Percentiles rank a stretch among this genome's conserved stretches.
phyloP scores from a whole-genome alignment of 2,888 invertebrate species.

The Caenorhabditis drosophilae region DNA sequence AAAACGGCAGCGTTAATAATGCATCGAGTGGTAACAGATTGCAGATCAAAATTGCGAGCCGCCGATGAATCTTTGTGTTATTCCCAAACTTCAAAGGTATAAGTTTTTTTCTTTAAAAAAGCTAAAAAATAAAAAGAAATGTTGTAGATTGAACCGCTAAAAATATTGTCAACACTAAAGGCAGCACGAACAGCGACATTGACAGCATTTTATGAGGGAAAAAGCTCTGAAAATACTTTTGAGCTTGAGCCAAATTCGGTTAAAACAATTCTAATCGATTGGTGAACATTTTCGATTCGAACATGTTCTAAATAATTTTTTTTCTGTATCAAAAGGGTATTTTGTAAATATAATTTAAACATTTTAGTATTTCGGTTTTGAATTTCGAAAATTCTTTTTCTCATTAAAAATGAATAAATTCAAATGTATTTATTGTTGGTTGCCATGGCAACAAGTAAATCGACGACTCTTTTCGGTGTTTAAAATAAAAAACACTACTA shows the following conservation, averaged over 20 bases:
- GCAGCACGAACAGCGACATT: slow-evolving; percentile 17
- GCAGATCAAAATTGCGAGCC: slow-evolving; percentile 40
- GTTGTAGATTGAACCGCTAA: slow-evolving; percentile 12
- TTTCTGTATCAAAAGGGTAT: too few relatives aligned
- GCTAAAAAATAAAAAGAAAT: neutral
- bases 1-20: slow-evolving; percentile 56
- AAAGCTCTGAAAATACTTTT: slow-evolving; percentile 13
- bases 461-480: neutral
- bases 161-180: slow-evolving; percentile 23
- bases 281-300: slow-evolving; percentile 15
- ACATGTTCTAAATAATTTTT: too few relatives aligned
- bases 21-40: slow-evolving; percentile 58
- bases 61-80: slow-evolving; percentile 11
- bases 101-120: neutral
- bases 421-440: neutral
- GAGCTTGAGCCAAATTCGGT: slow-evolving; percentile 27
- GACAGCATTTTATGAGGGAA: slow-evolving; percentile 23
- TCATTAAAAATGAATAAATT: neutral
- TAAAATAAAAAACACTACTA: too few relatives aligned
- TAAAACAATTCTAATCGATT: slow-evolving; percentile 24
- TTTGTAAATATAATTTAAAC: too few relatives aligned
- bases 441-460: neutral
- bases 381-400: neutral
- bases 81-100: slow-evolving; percentile 4
- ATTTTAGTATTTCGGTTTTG: too few relatives aligned